Conservation (phyloP, 2,797 vertebrate genomes). For the Phrynocephalus guinanensis region DNA sequence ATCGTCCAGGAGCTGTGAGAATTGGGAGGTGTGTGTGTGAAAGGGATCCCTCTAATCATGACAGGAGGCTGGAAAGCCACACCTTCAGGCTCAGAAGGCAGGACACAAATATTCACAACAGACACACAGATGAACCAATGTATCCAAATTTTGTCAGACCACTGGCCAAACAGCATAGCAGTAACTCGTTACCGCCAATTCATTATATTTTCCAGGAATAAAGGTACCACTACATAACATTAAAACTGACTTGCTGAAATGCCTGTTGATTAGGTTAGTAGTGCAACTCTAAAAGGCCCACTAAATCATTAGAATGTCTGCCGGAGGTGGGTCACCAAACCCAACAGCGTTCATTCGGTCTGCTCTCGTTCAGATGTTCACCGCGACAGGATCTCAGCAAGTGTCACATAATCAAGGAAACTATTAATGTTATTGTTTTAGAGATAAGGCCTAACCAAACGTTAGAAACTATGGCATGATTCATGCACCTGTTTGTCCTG, state of each 20-base stretch:
- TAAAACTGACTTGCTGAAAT: neutral
- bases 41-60: neutral
- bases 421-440: too few relatives aligned
- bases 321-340: too few relatives aligned
- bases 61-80: neutral
- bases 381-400: too few relatives aligned
- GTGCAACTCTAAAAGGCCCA: neutral
- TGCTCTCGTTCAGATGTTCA: too few relatives aligned
- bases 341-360: too few relatives aligned
- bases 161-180: neutral
- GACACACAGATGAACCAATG: neutral
- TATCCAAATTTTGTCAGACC: neutral
- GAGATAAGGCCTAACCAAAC: too few relatives aligned
- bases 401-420: too few relatives aligned
- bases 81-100: neutral
- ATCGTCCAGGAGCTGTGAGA: constrained; percentile 86
- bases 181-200: neutral
- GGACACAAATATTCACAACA: neutral
- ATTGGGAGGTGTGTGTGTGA: neutral
- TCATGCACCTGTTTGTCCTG: too few relatives aligned
- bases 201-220: neutral
- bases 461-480: too few relatives aligned
- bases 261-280: too few relatives aligned
- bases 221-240: neutral
- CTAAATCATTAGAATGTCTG: too few relatives aligned